These are phyloP conservation scores for Araneus ventricosus DNA, from an alignment of 1,140 invertebrate genomes.

Conservation along the genomic window DNA sequence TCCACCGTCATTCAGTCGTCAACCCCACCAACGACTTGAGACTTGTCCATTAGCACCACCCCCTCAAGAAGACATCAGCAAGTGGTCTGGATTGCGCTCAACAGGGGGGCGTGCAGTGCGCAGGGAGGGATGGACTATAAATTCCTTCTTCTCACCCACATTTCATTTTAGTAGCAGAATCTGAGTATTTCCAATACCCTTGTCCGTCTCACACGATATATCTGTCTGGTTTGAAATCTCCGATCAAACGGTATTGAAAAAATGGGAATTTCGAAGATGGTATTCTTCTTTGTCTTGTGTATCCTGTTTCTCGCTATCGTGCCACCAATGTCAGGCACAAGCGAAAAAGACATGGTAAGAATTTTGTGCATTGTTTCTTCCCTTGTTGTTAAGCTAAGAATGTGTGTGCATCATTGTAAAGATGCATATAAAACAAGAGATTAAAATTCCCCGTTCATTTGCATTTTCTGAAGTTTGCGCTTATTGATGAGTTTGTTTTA, in stretches of 20 bases:
- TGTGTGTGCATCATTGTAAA: too few species aligned
- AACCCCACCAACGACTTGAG: neutral
- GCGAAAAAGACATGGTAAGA: slow-evolving; percentile 2
- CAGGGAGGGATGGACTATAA: slow-evolving; percentile 19
- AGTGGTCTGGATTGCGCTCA: slow-evolving; percentile 50
- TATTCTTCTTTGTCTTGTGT: neutral
- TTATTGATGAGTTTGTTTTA: too few species aligned
- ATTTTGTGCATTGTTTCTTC: neutral
- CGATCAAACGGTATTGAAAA: neutral
- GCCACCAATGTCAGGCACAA: neutral
- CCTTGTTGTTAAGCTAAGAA: neutral
- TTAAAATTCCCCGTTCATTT: too few species aligned
- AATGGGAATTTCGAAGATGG: neutral
- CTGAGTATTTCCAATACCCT: neutral
- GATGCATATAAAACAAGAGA: too few species aligned
- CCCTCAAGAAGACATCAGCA: slow-evolving; percentile 27
- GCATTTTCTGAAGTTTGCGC: too few species aligned
- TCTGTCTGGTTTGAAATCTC: neutral
- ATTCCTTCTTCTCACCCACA: neutral
- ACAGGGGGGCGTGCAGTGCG: slow-evolving; percentile 20
- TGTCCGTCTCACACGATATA: neutral
- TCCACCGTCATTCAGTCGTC: neutral
- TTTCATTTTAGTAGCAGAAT: neutral
- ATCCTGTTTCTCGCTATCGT: neutral
- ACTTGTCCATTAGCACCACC: slow-evolving; percentile 16